phyloP scores from a whole-genome alignment of 2,888 invertebrate species.

The Thymelicus sylvestris region DNA sequence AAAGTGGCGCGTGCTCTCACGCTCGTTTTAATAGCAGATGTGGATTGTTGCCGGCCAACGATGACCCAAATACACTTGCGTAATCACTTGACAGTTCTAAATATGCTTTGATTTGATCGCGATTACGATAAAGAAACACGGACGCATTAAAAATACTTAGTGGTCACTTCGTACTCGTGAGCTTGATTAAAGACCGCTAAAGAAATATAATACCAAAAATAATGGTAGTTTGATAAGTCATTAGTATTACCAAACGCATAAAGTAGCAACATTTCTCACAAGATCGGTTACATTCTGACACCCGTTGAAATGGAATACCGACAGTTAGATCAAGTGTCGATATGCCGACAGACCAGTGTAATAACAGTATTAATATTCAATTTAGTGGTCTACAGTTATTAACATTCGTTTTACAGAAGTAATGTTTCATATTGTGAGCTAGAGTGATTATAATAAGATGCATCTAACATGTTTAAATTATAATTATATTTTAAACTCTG shows the following conservation, averaged over 20 bases:
- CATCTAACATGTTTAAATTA: too few species aligned
- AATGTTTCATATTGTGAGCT: not conserved
- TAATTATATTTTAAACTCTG: too few species aligned
- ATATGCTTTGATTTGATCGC: conserved; percentile 42
- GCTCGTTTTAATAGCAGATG: conserved; percentile 65
- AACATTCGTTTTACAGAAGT: not conserved
- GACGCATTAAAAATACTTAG: conserved; percentile 10
- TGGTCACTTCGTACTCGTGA: not conserved
- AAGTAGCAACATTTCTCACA: conserved; percentile 23
- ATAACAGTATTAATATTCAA: conserved; percentile 5
- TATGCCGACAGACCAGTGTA: conserved; percentile 4
- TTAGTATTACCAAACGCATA: conserved; percentile 11
- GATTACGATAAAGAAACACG: conserved; percentile 38
- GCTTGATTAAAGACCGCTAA: not conserved
- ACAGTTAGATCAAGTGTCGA: not conserved
- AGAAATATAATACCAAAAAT: not conserved
- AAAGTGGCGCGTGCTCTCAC: conserved; percentile 65
- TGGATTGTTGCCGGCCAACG: conserved; percentile 44
- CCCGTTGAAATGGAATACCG: conserved; percentile 27
- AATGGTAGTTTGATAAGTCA: not conserved
- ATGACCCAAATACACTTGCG: conserved; percentile 46
- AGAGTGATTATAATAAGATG: too few species aligned
- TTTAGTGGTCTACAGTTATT: not conserved
- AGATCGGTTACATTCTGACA: conserved; percentile 29
- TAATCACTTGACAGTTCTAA: conserved; percentile 45